Evolutionary conservation across 2,113 vertebrate genomes (phyloP).

Genomic region (Seriola quinqueradiata): DNA sequence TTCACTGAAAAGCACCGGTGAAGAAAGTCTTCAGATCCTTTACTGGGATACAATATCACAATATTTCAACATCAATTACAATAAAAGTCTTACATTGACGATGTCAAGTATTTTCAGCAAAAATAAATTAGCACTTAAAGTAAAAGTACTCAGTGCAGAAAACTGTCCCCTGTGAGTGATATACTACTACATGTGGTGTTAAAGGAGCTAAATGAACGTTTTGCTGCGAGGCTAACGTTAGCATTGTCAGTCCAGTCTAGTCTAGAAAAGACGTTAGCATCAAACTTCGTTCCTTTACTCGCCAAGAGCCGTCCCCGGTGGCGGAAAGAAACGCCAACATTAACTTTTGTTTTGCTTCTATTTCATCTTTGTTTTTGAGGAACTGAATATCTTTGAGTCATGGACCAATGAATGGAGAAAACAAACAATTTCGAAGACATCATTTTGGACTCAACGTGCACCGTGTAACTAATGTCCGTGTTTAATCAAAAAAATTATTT

Average conservation of each 20-base stretch:
- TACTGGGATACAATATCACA: neutral
- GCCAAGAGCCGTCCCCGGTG: no score
- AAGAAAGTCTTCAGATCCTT: neutral
- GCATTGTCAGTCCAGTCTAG: no score
- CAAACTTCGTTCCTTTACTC: no score
- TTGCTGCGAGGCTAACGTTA: no score
- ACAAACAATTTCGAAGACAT: neutral
- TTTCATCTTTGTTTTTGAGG: no score
- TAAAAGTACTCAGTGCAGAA: neutral
- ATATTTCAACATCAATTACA: neutral
- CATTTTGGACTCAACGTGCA: no score
- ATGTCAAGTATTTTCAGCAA: neutral
- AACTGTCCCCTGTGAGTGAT: neutral
- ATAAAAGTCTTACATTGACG: neutral
- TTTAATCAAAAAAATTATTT: neutral
- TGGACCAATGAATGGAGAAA: neutral
- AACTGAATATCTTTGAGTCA: neutral
- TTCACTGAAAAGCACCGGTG: constrained; percentile 1
- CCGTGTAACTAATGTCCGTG: no score
- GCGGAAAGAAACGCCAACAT: no score
- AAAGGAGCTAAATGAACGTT: no score
- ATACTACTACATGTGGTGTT: no score
- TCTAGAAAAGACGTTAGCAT: no score
- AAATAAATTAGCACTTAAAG: neutral
- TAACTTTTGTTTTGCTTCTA: no score